Evolutionary conservation across 92 coral and sea anemone genomes (phyloP), one percentile per base, ranked within the genome.

Genomic region (Parazoanthus darwini): DNA sequence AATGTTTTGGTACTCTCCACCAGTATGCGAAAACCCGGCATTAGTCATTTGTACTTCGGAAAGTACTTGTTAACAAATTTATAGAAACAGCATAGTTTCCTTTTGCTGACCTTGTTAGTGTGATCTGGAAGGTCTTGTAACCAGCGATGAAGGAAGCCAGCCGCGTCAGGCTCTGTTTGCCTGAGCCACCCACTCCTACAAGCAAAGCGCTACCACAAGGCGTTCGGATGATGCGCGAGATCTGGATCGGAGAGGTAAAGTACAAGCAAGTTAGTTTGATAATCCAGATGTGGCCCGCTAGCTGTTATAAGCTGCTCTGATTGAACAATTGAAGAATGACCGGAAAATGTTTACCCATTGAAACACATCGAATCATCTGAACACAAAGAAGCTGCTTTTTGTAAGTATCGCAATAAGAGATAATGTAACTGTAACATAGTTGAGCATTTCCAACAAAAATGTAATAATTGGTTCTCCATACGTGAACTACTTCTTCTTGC

Each of bases 181-280:
- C 99, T 14, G 96, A 93, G 15, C 99, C 99, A 10, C 99, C 99
- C 4, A 96, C 99, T 18, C 99, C 99, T 22, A 96, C 99, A 8
- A 96, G 94, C n/a, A 96, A 91, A 37, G 98, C 98, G 93, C 95
- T 95, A 14, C 99, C 99, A 18, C 99, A 91, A 4, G 99, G 98
- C 29, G 94, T 93, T 1, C 96, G 89, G 63, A 96, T 90, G 73
- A 96, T 93, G 36, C 99, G 98, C 8, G 98, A 96, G 89, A 96
- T 94, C 98, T 96, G 90, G 18, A 86, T 67, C 48, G 58, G 33
- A 63, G 6, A 63, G 1, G 15, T 0, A 63, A 23, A 26, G 70
- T 63, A 63, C 25, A 23, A 63, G 22, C 25, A 22, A 16, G n/a
- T 18, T 3, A 63, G 70, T 5, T 63, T 1, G 16, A 63, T 63